phyloP scores from a whole-genome alignment of 2,113 vertebrate species.

The Lycaon pictus region DNA sequence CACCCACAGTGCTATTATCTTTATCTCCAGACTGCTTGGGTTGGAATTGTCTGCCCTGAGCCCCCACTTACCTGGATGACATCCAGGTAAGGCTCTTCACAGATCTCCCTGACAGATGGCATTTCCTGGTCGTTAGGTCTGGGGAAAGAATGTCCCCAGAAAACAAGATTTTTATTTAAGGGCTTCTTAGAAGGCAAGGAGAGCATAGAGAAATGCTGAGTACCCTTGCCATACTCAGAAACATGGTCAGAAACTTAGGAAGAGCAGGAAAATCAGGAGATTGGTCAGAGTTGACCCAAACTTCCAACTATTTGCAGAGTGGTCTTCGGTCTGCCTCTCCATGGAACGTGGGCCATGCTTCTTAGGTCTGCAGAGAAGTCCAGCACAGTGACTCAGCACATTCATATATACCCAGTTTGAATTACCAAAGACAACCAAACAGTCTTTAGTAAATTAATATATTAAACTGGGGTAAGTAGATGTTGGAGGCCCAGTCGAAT shows the following conservation, averaged over 20 bases:
- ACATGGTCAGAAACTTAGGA: neutral
- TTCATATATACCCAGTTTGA: neutral
- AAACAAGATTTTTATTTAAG: neutral
- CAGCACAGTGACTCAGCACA: neutral
- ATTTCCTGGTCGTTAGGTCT: neutral
- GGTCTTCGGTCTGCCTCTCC: neutral
- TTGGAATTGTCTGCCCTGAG: neutral
- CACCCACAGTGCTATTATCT: neutral
- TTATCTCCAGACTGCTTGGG: neutral
- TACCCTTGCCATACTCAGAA: neutral
- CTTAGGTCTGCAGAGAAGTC: neutral
- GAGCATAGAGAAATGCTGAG: neutral
- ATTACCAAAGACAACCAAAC: neutral
- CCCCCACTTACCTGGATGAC: neutral
- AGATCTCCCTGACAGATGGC: neutral
- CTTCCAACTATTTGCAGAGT: rapidly evolving
- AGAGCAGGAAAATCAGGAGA: neutral
- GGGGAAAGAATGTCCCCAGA: neutral
- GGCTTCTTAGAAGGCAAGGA: neutral
- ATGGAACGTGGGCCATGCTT: rapidly evolving
- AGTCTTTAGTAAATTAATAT: neutral
- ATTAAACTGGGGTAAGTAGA: neutral
- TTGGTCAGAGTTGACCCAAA: rapidly evolving
- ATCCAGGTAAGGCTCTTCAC: rapidly evolving
- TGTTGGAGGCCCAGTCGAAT: neutral